phyloP scores from a whole-genome alignment of 2,797 vertebrate genomes.

The Rhabdomys pumilio region DNA sequence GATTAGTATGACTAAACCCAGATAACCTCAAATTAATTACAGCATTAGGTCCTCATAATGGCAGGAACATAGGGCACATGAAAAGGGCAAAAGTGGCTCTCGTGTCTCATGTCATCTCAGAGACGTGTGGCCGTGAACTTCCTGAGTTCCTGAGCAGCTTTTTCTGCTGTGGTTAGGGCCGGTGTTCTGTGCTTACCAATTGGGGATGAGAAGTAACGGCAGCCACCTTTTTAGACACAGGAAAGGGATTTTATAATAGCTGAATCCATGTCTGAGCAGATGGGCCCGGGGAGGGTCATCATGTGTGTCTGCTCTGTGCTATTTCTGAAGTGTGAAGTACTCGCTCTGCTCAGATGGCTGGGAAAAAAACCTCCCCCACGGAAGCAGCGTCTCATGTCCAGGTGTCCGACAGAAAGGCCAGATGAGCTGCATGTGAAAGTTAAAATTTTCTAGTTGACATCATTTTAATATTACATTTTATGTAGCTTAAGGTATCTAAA shows the following conservation, averaged over 20 bases:
- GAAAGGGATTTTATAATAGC: background rate
- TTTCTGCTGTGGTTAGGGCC: background rate
- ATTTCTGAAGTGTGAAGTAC: slow-evolving; percentile 77
- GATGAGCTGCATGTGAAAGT: background rate
- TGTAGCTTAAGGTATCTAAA: slow-evolving; percentile 10
- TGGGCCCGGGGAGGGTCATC: slow-evolving; percentile 69
- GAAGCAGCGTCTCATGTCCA: background rate
- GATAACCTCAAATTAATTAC: slow-evolving; percentile 67
- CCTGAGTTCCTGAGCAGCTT: background rate
- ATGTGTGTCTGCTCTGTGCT: slow-evolving; percentile 65
- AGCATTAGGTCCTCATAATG: slow-evolving; percentile 46
- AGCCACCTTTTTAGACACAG: background rate
- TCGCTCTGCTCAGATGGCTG: slow-evolving; percentile 66
- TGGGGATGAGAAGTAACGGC: background rate
- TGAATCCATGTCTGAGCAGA: slow-evolving; percentile 58
- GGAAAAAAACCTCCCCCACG: background rate
- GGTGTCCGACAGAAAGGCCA: background rate
- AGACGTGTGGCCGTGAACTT: background rate
- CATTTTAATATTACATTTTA: background rate
- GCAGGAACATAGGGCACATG: background rate
- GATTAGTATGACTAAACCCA: slow-evolving; percentile 42
- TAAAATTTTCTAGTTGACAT: background rate
- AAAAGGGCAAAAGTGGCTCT: slow-evolving; percentile 48
- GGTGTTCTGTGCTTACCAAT: background rate
- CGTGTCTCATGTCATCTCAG: slow-evolving; percentile 17